Base-by-base conservation (phyloP, 1,140 invertebrate species). In the Telenomus remus region DNA sequence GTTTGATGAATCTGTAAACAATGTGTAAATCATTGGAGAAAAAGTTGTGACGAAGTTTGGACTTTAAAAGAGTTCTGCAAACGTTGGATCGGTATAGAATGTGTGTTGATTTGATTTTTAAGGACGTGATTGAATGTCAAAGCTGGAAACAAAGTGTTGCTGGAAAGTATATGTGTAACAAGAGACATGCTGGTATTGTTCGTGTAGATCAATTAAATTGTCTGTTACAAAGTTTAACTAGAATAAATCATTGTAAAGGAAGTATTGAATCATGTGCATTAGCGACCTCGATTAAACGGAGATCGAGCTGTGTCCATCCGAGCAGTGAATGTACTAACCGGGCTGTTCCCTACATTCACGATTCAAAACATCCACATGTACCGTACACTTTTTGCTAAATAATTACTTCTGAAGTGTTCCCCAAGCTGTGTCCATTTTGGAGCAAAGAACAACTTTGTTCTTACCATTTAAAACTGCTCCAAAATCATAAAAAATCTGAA, bases 261-360 rank as follows among this genome's bases (percentile, higher is more conserved):
- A 73, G 60, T 39, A 60, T 73, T 65, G 70, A 73, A 73, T 65
- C 61, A 66, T 73, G 61, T 66, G 61, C 50, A 49, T 73, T 73
- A 65, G 70, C 61, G 61, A 73, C 70, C 70, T 73, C 70, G 61
- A 73, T 73, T 65, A 55, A 65, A 65, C 70, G 48, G 56, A 73
- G 70, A 73, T 65, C 60, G 50, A 59, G 53, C 19, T 27, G 39
- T 51, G 47, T 59, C 60, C 54, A 73, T 64, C 54, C 54, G 37
- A 50, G 34, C 42, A 63, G 66, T 61, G 66, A 71, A 71, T 44
- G 59, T 56, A 56, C 51, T 27, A 44, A 44, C 27, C 16, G 33
- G 47, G 27, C 44, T 34, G 35, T 27, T 69, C 50, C 56, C 66
- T 47, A 42, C 49, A 8, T 35, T 60, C 16, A 9, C 56, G 33